Percentiles rank a stretch among this genome's conserved stretches.
These are phyloP conservation scores for Onychomys arenicola DNA, from an alignment of 2,797 vertebrate genomes.

Conservation along the genomic window DNA sequence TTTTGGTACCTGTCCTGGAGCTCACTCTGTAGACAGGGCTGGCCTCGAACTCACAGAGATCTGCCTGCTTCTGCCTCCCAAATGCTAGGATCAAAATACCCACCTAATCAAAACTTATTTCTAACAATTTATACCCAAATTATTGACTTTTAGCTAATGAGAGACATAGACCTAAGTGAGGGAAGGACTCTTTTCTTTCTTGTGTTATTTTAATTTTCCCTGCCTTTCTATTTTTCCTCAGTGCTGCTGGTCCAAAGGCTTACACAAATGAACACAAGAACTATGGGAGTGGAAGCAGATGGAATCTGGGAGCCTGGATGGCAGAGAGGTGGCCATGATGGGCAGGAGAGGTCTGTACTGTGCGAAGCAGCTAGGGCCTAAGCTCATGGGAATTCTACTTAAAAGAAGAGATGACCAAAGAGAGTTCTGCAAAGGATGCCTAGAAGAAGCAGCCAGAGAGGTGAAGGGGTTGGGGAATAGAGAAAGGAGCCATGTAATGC, in stretches of 20 bases:
- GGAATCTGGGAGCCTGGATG: background rate
- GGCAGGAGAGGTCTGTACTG: background rate
- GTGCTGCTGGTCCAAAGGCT: background rate
- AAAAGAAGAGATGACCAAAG: background rate
- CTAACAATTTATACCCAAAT: background rate
- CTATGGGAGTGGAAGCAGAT: background rate
- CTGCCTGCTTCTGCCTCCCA: background rate
- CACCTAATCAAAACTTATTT: background rate
- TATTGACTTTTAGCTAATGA: background rate
- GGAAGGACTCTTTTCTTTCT: background rate
- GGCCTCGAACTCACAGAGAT: background rate
- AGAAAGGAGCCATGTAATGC: background rate
- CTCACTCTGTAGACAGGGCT: background rate
- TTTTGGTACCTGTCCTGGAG: background rate
- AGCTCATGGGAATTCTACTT: background rate
- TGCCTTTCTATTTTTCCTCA: background rate
- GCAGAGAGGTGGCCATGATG: background rate
- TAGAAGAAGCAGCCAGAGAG: background rate
- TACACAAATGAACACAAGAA: background rate
- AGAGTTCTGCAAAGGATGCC: background rate
- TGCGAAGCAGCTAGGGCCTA: background rate
- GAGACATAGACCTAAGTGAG: background rate
- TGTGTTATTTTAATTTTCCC: background rate
- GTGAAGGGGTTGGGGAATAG: rapidly evolving
- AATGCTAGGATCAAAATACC: background rate